A percentile compares a stretch with the other conserved stretches of the same genome.
These are phyloP conservation scores for Macquaria ambigua DNA, from an alignment of 2,113 vertebrate genomes.

Conservation along the genomic window DNA sequence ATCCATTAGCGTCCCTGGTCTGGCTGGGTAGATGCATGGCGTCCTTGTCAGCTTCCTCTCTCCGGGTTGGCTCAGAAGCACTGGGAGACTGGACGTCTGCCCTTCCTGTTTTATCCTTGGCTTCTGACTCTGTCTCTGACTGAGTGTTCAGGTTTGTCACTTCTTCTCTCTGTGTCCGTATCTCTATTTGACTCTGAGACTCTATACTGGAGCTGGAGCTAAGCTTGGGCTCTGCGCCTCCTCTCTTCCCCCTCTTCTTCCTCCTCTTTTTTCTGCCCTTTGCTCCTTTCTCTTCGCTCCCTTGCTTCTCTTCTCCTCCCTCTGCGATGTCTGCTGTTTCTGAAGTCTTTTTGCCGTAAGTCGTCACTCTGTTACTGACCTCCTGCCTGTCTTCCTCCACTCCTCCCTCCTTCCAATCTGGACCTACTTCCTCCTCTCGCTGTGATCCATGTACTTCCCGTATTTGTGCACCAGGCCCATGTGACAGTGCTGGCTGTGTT, in stretches of 20 bases:
- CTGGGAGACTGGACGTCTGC: not conserved
- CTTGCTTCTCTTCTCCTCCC: constrained; percentile 31
- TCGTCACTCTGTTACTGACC: constrained; percentile 26
- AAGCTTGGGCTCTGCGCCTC: constrained; percentile 45
- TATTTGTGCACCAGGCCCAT: constrained; percentile 53
- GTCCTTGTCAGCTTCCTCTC: constrained; percentile 41
- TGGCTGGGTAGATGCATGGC: constrained; percentile 61
- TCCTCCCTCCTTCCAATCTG: constrained; percentile 53
- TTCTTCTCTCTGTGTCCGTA: constrained; percentile 11
- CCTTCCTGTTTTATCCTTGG: constrained; percentile 30
- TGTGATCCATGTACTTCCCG: constrained; percentile 59
- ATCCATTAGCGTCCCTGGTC: not conserved
- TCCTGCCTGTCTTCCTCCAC: constrained; percentile 52
- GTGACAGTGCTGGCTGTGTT: constrained; percentile 64
- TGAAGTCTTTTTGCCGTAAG: constrained; percentile 36
- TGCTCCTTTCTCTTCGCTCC: constrained; percentile 23
- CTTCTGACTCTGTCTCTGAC: constrained; percentile 17
- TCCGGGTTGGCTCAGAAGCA: constrained; percentile 1
- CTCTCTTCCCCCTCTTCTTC: constrained; percentile 54
- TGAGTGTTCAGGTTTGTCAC: not conserved
- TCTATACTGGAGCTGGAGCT: constrained; percentile 59
- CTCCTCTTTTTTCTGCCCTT: constrained; percentile 56
- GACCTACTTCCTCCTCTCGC: constrained; percentile 48
- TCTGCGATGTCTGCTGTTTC: constrained; percentile 31
- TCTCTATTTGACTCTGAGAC: constrained; percentile 43